phyloP scores from a whole-genome alignment of 2,797 vertebrate species.

The Bovichtus diacanthus region DNA sequence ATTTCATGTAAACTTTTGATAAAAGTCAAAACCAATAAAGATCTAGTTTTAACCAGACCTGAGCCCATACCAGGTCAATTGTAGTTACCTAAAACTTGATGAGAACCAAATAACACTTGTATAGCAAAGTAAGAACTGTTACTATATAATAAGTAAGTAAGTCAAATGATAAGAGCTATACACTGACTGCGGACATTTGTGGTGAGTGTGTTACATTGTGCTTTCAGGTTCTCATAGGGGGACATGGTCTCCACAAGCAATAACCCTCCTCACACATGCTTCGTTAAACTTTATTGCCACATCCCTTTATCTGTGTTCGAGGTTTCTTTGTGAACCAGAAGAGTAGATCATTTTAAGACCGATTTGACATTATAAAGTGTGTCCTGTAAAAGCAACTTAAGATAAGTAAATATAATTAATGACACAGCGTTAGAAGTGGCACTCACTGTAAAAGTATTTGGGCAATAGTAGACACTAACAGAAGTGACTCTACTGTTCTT shows the following conservation, averaged over 20 bases:
- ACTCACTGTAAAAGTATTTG: background rate
- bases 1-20: background rate
- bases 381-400: conserved; percentile 25
- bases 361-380: conserved; percentile 44
- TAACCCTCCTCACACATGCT: conserved; percentile 27
- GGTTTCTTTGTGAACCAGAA: conserved; percentile 20
- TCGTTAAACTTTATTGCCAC: conserved; percentile 31
- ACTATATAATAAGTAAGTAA: background rate
- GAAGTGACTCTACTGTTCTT: background rate
- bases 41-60: background rate
- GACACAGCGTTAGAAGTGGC: background rate
- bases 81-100: background rate
- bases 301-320: conserved; percentile 30
- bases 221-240: background rate
- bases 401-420: conserved; percentile 11
- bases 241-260: conserved; percentile 3
- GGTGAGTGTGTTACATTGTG: background rate
- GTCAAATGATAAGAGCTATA: background rate
- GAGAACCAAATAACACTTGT: background rate
- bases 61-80: background rate
- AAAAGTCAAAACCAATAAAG: background rate
- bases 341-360: conserved; percentile 27
- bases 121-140: background rate
- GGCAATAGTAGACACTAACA: background rate
- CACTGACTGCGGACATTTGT: conserved; percentile 4